A percentile compares a stretch with the other conserved stretches of the same genome.
These are phyloP conservation scores for Branchellion lobata DNA, from an alignment of 2,888 invertebrate genomes.

Conservation along the genomic window DNA sequence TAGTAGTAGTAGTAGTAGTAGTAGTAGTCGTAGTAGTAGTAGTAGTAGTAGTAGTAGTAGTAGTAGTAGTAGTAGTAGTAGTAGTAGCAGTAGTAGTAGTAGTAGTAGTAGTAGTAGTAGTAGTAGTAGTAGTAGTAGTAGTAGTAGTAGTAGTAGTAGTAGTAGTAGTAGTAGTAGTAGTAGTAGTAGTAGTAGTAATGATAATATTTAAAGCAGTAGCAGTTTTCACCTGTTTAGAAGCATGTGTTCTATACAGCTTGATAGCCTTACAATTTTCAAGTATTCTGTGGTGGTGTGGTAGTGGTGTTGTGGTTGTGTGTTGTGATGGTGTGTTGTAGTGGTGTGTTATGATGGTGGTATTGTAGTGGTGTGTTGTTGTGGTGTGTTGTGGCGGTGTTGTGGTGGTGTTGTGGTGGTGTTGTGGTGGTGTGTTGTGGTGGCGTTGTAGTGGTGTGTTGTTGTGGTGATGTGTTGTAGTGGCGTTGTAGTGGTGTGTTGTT, in stretches of 20 bases:
- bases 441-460: too few species aligned
- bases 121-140: conserved; percentile 15
- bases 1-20: too few species aligned
- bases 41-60: background rate
- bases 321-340: too few species aligned
- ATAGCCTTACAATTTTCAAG: conserved; percentile 15
- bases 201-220: background rate
- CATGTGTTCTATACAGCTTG: conserved; percentile 24
- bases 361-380: too few species aligned
- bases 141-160: conserved; percentile 16
- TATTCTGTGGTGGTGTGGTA: conserved; percentile 16
- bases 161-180: conserved; percentile 3
- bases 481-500: too few species aligned
- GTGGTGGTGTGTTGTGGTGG: too few species aligned
- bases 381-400: too few species aligned
- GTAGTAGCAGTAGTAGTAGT: conserved; percentile 17
- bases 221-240: conserved; percentile 17
- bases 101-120: conserved; percentile 17
- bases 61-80: conserved; percentile 18
- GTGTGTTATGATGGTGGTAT: too few species aligned
- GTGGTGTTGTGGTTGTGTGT: too few species aligned
- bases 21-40: too few species aligned
- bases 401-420: too few species aligned
- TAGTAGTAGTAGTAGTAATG: background rate
- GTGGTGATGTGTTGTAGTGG: too few species aligned